phyloP scores from a whole-genome alignment of 2,113 vertebrate genomes.

The Tretioscincus oriximinensis region DNA sequence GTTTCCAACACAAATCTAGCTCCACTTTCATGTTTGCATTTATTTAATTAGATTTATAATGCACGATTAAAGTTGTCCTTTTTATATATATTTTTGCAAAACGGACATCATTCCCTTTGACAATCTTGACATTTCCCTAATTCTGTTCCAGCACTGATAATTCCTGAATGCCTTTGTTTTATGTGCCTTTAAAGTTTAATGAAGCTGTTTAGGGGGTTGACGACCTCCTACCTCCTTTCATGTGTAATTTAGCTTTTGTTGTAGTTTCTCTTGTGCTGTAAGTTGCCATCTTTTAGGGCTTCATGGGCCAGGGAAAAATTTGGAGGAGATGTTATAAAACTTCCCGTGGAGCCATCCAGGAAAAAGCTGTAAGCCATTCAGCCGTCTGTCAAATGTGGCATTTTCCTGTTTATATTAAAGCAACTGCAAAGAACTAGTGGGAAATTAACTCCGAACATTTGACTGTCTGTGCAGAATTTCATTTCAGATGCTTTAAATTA shows the following conservation, averaged over 20 bases:
- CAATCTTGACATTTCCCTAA: too few relatives aligned
- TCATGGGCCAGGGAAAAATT: background rate
- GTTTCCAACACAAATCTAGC: background rate
- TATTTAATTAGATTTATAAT: too few relatives aligned
- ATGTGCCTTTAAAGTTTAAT: background rate
- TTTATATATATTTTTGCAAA: too few relatives aligned
- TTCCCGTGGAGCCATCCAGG: background rate
- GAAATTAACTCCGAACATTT: background rate
- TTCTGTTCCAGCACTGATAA: background rate
- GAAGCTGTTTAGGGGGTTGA: background rate
- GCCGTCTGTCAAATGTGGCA: background rate
- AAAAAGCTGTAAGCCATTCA: background rate
- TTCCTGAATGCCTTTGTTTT: background rate
- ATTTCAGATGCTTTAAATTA: background rate
- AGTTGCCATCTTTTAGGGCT: background rate
- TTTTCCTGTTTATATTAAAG: background rate
- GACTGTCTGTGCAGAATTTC: background rate
- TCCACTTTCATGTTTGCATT: background rate
- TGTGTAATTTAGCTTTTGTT: background rate
- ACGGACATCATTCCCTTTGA: too few relatives aligned
- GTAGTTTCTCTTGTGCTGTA: background rate
- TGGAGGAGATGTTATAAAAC: background rate
- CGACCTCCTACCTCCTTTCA: background rate
- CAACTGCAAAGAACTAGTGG: background rate
- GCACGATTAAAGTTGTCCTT: too few relatives aligned